Conservation (phyloP, 37 sponge, comb jelly and placozoan species). For the Halichondria panicea region DNA sequence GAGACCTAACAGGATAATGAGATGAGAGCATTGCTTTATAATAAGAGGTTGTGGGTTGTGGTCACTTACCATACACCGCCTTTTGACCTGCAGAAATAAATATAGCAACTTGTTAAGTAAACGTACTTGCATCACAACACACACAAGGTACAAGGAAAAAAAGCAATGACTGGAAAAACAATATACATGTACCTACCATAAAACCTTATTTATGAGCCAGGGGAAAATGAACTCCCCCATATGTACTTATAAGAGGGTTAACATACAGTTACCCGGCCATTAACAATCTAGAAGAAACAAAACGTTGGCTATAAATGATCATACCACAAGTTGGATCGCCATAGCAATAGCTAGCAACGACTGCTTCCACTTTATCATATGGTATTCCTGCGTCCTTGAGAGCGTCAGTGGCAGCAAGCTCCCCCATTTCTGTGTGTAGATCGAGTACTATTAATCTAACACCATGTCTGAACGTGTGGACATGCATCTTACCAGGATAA, state of each 20-base stretch:
- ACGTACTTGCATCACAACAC: too few relatives aligned
- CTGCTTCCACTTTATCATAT: conserved; percentile 67
- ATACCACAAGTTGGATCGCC: conserved; percentile 77
- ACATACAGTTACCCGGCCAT: too few relatives aligned
- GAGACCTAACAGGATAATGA: conserved; percentile 2
- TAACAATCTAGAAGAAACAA: too few relatives aligned
- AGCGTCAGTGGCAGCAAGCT: conserved; percentile 52
- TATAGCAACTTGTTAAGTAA: neutral
- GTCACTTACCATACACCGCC: conserved; percentile 60
- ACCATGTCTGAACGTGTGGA: neutral
- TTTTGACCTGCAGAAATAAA: conserved; percentile 45
- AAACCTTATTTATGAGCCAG: too few relatives aligned
- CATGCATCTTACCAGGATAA: conserved; percentile 56
- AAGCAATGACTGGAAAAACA: neutral
- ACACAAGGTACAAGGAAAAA: neutral
- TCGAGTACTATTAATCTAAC: neutral
- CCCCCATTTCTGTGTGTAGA: conserved; percentile 66
- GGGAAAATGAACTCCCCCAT: too few relatives aligned
- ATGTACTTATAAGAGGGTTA: too few relatives aligned
- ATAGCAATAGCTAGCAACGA: conserved; percentile 77
- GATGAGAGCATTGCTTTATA: neutral
- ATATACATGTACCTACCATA: too few relatives aligned
- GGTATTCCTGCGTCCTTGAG: conserved; percentile 59
- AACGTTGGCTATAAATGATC: neutral
- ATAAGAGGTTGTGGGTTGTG: neutral